These are phyloP conservation scores for Diadegma fenestrale DNA, from an alignment of 2,888 invertebrate genomes.

Conservation along the genomic window DNA sequence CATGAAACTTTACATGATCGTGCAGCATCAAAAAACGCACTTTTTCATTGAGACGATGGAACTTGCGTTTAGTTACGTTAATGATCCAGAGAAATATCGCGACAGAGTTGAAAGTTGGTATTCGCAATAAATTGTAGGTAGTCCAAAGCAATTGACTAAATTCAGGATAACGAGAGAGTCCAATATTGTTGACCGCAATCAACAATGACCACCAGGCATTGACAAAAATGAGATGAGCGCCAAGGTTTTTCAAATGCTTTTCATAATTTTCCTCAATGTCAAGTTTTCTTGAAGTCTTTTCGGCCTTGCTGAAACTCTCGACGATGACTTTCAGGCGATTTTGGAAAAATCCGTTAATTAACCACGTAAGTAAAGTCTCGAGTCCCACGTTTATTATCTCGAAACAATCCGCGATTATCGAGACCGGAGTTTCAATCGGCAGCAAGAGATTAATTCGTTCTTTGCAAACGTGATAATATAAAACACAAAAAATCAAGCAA, in stretches of 20 bases:
- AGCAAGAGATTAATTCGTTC: constrained; percentile 12
- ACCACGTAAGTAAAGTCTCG: constrained; percentile 20
- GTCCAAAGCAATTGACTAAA: constrained; percentile 10
- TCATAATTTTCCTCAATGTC: constrained; percentile 40
- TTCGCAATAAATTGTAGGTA: constrained; percentile 1
- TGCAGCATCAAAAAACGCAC: constrained; percentile 14
- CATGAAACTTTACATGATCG: background rate
- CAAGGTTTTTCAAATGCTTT: constrained; percentile 29
- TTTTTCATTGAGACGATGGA: constrained; percentile 50
- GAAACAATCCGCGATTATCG: constrained; percentile 20
- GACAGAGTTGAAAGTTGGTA: constrained; percentile 16
- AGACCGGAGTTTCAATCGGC: constrained; percentile 44
- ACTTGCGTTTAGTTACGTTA: constrained; percentile 30
- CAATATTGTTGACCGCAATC: background rate
- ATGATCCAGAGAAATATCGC: constrained; percentile 44
- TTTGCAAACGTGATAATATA: background rate
- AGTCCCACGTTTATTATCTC: background rate
- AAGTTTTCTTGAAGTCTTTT: constrained; percentile 20
- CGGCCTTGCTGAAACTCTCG: constrained; percentile 17
- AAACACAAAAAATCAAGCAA: background rate
- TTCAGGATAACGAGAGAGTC: background rate
- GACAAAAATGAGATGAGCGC: background rate
- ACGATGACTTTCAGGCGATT: constrained; percentile 31
- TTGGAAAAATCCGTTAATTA: constrained; percentile 38
- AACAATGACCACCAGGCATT: background rate